Base-by-base conservation (phyloP, 1,140 invertebrate species). In the Drosophila rufa region DNA sequence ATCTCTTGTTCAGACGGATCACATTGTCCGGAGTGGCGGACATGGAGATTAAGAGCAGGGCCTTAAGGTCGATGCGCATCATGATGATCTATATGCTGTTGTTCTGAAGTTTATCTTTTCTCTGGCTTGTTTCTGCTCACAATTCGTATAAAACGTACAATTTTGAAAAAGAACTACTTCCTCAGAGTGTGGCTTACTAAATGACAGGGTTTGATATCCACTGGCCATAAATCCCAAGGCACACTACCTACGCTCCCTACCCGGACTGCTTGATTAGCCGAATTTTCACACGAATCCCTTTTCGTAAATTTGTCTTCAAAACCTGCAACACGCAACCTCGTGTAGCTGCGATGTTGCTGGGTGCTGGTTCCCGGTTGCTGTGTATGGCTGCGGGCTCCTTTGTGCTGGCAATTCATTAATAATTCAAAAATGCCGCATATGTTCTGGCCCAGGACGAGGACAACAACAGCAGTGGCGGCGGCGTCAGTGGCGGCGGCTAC, bases 341-440 rank as follows among this genome's bases (percentile, higher is more conserved):
- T 56, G 38, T 76, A 53, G 48, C 45, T 78, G 50, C 43, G 12
- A 58, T 62, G 55, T 70, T 56, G 50, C 27, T 59, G 57, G 33
- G 33, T 36, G 33, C 33, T 9, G 30, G 30, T 33, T 8, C 51
- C 51, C 33, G 22, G 17, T 40, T 65, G 58, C 48, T 61, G 57
- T 79, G 47, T 53, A 64, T 80, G 53, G 68, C 80, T 73, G 78
- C 74, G 85, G 85, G 78, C 78, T 65, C 62, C 81, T 90, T 90
- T 89, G 80, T 84, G 80, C 75, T 57, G 76, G 76, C 46, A 78
- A 80, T 80, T 75, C 85, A 89, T 89, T 85, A 89, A 89, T 90
- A 89, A 89, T 89, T 90, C 85, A 89, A 73, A 81, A 79, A 75
- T 75, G 75, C 82, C 82, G 77, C 82, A 87, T 79, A 68, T 86